Evolutionary conservation across 2,888 invertebrate species (phyloP).

Genomic region (Steromphala cineraria): DNA sequence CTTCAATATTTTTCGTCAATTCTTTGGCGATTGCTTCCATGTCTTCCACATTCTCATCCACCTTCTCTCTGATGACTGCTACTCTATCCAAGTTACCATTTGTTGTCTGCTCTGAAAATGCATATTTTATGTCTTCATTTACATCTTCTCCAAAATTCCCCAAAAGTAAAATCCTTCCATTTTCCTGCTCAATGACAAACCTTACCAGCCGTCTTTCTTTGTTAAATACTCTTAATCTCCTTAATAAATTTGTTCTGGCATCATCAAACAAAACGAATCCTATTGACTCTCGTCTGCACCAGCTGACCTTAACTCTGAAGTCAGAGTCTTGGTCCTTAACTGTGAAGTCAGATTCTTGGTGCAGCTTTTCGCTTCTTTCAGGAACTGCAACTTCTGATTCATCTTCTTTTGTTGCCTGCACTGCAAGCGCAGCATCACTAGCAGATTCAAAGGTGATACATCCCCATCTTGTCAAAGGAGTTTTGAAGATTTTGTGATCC

Average conservation of each 20-base stretch:
- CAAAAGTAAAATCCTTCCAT: constrained; percentile 23
- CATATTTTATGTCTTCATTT: constrained; percentile 38
- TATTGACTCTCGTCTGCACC: constrained; percentile 51
- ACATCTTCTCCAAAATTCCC: constrained; percentile 26
- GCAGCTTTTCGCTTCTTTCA: constrained; percentile 22
- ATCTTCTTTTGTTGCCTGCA: constrained; percentile 30
- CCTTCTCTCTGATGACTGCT: constrained; percentile 10
- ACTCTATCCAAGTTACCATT: background rate
- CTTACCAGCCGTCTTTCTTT: background rate
- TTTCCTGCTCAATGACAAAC: constrained; percentile 16
- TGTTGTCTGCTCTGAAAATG: background rate
- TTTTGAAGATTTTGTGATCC: constrained; percentile 33
- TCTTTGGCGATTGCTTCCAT: constrained; percentile 13
- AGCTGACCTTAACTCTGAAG: constrained; percentile 50
- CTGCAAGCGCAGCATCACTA: constrained; percentile 35
- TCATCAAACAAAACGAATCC: constrained; percentile 52
- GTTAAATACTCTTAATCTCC: background rate
- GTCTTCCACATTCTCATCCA: background rate
- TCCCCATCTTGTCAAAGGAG: constrained; percentile 48
- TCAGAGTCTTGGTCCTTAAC: too few species aligned
- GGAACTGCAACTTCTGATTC: constrained; percentile 40
- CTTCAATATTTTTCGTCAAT: constrained; percentile 26
- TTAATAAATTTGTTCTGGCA: constrained; percentile 35
- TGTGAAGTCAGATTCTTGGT: too few species aligned
- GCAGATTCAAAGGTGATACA: constrained; percentile 45